Base-by-base conservation (phyloP, 2,797 vertebrate genomes). In the Gadopsis bispinosus region DNA sequence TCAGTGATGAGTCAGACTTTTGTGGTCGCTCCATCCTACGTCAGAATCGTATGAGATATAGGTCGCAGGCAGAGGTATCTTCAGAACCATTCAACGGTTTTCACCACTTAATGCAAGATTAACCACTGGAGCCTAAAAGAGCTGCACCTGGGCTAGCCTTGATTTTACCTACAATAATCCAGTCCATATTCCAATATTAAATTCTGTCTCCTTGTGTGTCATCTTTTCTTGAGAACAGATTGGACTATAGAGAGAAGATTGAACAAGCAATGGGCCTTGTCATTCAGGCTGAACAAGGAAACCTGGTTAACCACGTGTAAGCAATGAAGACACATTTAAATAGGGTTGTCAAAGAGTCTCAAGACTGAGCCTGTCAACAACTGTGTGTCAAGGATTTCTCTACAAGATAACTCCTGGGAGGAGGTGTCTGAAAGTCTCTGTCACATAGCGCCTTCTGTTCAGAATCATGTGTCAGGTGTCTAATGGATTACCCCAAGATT, bases 11-110 rank as follows among this genome's bases (percentile, higher is more conserved):
- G 83, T 95, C 91, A 94, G 73, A 87, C 74, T 84, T 83, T 75
- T 78, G 83, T 89, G 74, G 81, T 87, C 56, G 39, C 77, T 76
- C 76, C 54, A 43, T 77, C 86, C 69, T 82, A 83, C 80, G 19
- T 93, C 91, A 93, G 80, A 81, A 86, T 86, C 81, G 75, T 77
- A 77, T 79, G 74, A 91, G 87, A 91, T 93, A 78, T 91, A 91
- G 89, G 90, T 90, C 72, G 50, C 84, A 88, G 81, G 73, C 84
- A 62, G 75, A 76, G 71, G 19, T 51, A 86, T 83, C 83, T 62
- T 69, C 74, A 75, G 69, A 47, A 60, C 19, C 20, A 50, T 73
- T 77, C 77, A 79, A 43, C 47, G 37, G 48, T 83, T 85, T 66
- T 35, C 48, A 19, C 54, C 76, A 35, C 75, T 84, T 85, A 71